These are phyloP conservation scores for Phylloscopus trochiloides DNA, from an alignment of 2,113 vertebrate genomes.

Conservation along the genomic window DNA sequence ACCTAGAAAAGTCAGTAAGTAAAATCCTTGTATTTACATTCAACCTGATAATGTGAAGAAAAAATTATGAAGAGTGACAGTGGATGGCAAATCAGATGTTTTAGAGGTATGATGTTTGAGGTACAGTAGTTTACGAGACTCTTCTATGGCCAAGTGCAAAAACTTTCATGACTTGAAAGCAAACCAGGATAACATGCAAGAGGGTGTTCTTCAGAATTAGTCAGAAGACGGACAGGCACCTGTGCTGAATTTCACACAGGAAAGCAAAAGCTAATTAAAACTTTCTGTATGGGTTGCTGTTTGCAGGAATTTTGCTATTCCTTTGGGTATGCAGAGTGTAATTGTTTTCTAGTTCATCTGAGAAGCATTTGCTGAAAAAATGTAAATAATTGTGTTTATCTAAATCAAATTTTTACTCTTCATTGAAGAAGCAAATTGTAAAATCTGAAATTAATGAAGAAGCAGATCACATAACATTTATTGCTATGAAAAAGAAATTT, in stretches of 20 bases:
- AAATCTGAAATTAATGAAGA: background rate
- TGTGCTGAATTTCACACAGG: background rate
- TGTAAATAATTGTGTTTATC: conserved; percentile 45
- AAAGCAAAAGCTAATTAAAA: background rate
- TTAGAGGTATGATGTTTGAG: background rate
- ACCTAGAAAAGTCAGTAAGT: background rate
- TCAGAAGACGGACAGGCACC: background rate
- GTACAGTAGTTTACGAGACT: background rate
- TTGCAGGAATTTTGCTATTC: background rate
- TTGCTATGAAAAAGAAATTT: background rate
- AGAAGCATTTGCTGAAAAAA: conserved; percentile 11
- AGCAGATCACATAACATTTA: background rate
- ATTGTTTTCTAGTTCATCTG: conserved; percentile 3
- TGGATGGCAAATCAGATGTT: background rate
- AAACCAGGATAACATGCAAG: background rate
- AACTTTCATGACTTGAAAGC: background rate
- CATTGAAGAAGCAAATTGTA: conserved; percentile 35
- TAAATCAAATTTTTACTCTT: conserved; percentile 57
- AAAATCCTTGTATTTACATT: background rate
- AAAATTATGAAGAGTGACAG: background rate
- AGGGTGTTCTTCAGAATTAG: background rate
- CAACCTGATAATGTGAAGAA: background rate
- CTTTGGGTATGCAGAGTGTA: background rate
- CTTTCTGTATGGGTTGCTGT: background rate
- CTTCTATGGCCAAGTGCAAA: background rate